phyloP scores from a whole-genome alignment of 2,113 vertebrate species.

The Craseonycteris thonglongyai region DNA sequence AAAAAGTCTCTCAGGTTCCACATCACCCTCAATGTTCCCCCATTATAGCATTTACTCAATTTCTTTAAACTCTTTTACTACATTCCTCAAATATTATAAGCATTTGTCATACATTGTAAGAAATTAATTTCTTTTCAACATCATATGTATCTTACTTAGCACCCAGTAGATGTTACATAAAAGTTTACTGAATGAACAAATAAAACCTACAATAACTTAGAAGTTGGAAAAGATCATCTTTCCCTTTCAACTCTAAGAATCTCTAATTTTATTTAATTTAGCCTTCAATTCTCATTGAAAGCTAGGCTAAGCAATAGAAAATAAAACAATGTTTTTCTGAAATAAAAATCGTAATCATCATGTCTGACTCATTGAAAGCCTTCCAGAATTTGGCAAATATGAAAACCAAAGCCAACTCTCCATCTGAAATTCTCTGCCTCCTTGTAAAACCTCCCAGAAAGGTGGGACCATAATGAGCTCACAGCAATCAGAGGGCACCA shows the following conservation, averaged over 20 bases:
- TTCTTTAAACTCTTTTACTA: not conserved
- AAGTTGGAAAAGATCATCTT: not conserved
- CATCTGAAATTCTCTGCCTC: not conserved
- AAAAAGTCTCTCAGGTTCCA: not conserved
- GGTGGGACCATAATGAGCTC: not conserved
- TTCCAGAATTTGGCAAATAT: not conserved
- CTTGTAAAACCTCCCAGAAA: not conserved
- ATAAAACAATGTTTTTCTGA: constrained; percentile 42
- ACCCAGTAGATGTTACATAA: not conserved
- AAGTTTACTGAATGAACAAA: not conserved
- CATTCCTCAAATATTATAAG: not conserved
- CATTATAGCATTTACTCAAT: not conserved
- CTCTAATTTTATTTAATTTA: not conserved
- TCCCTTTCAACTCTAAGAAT: constrained; percentile 1
- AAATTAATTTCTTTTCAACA: not conserved
- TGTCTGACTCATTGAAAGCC: not conserved
- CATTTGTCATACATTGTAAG: not conserved
- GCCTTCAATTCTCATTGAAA: constrained; percentile 56
- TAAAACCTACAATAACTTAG: not conserved
- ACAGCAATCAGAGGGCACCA: not conserved
- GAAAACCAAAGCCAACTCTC: not conserved
- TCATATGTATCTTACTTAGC: not conserved
- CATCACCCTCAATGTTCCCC: not conserved
- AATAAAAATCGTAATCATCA: constrained; percentile 42
- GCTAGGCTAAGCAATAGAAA: constrained; percentile 45